Evolutionary conservation across 2,888 invertebrate species (phyloP).

Genomic region (Anoncus sp.): DNA sequence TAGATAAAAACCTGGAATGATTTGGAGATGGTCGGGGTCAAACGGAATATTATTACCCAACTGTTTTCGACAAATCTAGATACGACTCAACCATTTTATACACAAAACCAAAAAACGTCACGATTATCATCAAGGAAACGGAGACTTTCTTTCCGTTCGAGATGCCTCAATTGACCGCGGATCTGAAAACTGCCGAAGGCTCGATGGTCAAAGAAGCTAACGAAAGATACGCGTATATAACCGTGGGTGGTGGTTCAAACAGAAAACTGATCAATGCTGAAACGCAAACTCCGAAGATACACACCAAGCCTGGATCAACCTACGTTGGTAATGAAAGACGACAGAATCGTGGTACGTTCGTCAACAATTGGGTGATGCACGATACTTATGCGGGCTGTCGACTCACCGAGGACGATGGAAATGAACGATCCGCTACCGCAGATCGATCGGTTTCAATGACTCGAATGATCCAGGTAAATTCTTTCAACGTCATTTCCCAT

Average conservation of each 20-base stretch:
- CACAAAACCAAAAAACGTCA: slow-evolving; percentile 84
- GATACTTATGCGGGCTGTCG: slow-evolving; percentile 86
- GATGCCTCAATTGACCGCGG: slow-evolving; percentile 86
- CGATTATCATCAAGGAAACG: slow-evolving; percentile 88
- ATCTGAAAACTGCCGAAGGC: slow-evolving; percentile 86
- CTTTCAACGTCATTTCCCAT: too few species aligned
- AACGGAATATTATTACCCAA: too few species aligned
- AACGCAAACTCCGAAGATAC: slow-evolving; percentile 87
- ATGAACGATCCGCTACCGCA: slow-evolving; percentile 51
- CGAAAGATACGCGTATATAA: slow-evolving; percentile 87
- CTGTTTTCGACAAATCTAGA: slow-evolving; percentile 18
- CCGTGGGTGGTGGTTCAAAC: slow-evolving; percentile 88
- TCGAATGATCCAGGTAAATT: background rate
- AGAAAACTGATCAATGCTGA: slow-evolving; percentile 88
- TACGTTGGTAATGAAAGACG: slow-evolving; percentile 85
- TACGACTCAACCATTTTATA: slow-evolving; percentile 59
- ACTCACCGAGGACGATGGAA: slow-evolving; percentile 80
- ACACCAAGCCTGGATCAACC: slow-evolving; percentile 88
- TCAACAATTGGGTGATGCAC: slow-evolving; percentile 91
- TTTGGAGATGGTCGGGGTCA: too few species aligned
- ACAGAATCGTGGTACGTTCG: slow-evolving; percentile 86
- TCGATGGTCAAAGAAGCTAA: slow-evolving; percentile 86
- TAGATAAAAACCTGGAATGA: too few species aligned
- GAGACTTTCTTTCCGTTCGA: slow-evolving; percentile 87
- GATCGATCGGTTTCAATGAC: slow-evolving; percentile 52